Conservation (phyloP, 2,113 vertebrate genomes). For the Heteronetta atricapilla region DNA sequence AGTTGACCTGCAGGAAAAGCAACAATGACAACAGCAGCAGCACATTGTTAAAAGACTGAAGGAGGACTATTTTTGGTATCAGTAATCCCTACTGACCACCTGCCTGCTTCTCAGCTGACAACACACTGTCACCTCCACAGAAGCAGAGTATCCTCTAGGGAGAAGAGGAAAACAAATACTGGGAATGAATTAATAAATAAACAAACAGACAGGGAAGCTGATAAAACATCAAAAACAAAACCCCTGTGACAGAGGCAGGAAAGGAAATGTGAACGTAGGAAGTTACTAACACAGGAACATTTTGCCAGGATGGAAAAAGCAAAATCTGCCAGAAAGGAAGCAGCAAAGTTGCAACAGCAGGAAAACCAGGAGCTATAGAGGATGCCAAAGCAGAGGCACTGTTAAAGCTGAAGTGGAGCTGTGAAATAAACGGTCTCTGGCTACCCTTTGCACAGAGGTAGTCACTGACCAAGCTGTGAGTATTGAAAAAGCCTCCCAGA, state of each 20-base stretch:
- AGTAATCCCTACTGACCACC: background rate
- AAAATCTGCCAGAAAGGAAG: background rate
- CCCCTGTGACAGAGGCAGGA: background rate
- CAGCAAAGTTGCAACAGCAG: background rate
- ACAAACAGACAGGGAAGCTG: background rate
- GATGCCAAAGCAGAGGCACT: background rate
- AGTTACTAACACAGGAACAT: background rate
- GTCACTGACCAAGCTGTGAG: background rate
- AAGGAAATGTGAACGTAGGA: background rate
- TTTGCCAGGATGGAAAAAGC: background rate
- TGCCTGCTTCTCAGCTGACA: background rate
- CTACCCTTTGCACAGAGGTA: background rate
- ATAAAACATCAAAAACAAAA: background rate
- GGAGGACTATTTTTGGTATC: background rate
- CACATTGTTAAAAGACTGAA: background rate
- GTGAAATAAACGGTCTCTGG: background rate
- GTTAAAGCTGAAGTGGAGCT: background rate
- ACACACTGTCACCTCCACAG: rapidly evolving
- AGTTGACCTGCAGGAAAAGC: background rate
- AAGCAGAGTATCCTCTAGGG: background rate
- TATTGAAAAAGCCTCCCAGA: background rate
- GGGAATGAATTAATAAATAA: background rate
- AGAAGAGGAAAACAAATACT: background rate
- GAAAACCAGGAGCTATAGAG: background rate
- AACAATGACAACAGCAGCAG: background rate